Evolutionary conservation across 2,113 vertebrate species (phyloP), one percentile per base, ranked within the genome.

Genomic region (Atractosteus spatula): DNA sequence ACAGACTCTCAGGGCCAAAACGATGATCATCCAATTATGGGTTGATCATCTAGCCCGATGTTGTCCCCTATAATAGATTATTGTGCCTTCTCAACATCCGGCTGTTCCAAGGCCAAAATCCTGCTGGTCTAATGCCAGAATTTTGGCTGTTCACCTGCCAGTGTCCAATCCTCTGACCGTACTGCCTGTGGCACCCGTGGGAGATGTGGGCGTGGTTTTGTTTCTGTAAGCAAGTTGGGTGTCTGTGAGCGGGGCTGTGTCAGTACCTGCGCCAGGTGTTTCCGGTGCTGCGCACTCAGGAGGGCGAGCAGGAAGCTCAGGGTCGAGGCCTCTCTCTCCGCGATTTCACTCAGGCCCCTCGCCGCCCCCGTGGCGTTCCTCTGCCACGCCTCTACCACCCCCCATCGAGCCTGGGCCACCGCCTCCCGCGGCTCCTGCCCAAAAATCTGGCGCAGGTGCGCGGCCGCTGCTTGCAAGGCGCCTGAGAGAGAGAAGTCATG

Each of bases 351-450:
- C 75, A 98, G 88, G 0, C 90, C 85, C 51, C 16, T 83, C 4
- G 88, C 86, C 0, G 95, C 92, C 0, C 71, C 80, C 2, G 68
- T 14, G 74, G 85, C 17, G 0, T 89, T 92, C 68, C 91, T 88
- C 55, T 77, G 86, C 89, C 91, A 95, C 79, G 95, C 85, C 71
- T 86, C 89, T 62, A 97, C 86, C 77, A 97, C 85, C 6, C 95
- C 96, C 14, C 89, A 73, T 42, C 96, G 83, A 70, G 93, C 94
- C 54, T 72, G 86, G 72, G 89, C 93, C 0, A 68, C 83, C 3
- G 86, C 88, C 70, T 93, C 90, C 62, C 86, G 79, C 55, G 85
- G 85, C 41, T 83, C 80, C 76, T 78, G 83, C 4, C 83, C 89
- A 74, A 96, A 95, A 8, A 88, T 74, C 65, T 90, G 84, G 41